Evolutionary conservation across 2,888 invertebrate genomes (phyloP).

Genomic region (Leptinotarsa tumamoca): DNA sequence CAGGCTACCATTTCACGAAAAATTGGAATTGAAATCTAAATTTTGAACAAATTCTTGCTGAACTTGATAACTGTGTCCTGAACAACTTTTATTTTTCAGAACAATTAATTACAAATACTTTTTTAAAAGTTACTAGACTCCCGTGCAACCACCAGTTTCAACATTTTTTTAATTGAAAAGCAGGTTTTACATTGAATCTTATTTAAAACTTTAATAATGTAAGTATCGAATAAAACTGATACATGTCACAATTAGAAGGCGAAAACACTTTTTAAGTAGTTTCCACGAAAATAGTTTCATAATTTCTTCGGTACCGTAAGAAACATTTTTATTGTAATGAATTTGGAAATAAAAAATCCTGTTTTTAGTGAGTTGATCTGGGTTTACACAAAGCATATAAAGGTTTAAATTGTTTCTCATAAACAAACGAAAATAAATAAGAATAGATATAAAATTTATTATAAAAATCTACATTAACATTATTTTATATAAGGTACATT

Average conservation of each 20-base stretch:
- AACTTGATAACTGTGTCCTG: too few species aligned
- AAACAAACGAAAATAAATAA: constrained; percentile 31
- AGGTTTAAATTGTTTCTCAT: background rate
- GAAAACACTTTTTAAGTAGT: too few species aligned
- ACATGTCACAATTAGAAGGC: too few species aligned
- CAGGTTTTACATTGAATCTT: too few species aligned
- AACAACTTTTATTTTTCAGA: too few species aligned
- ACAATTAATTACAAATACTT: background rate
- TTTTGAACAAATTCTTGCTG: background rate
- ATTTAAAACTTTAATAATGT: too few species aligned
- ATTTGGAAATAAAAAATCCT: too few species aligned
- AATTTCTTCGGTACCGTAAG: too few species aligned
- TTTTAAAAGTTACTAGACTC: background rate
- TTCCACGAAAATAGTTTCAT: too few species aligned
- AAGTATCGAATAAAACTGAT: too few species aligned
- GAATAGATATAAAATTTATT: constrained; percentile 40
- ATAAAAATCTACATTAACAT: constrained; percentile 37
- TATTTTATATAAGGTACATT: constrained; percentile 14
- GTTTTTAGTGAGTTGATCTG: too few species aligned
- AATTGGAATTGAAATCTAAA: background rate
- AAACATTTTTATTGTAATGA: too few species aligned
- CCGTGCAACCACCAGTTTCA: background rate
- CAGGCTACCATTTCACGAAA: background rate
- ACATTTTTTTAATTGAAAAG: background rate
- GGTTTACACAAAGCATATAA: background rate